Conservation (phyloP, 2,113 vertebrate genomes). For the Symphodus melops region DNA sequence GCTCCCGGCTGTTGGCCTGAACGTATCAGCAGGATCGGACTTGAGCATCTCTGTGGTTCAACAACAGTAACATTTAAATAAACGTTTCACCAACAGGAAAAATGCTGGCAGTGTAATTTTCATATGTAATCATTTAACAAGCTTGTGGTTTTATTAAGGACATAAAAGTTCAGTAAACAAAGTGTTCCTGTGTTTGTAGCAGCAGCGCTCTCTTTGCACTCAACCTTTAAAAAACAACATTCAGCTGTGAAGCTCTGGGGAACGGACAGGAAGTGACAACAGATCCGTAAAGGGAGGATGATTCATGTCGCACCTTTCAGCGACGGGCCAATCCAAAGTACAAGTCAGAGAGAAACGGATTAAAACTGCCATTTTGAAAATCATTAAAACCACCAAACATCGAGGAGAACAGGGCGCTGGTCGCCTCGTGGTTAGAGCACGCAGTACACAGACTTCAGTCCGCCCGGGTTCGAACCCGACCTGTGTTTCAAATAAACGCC, state of each 20-base stretch:
- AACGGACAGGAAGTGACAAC: too few relatives aligned
- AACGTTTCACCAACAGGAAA: conserved; percentile 3
- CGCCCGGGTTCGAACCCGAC: too few relatives aligned
- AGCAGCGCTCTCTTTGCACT: neutral
- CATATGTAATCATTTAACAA: neutral
- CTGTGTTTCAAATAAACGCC: too few relatives aligned
- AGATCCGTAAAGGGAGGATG: neutral
- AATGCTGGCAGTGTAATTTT: neutral
- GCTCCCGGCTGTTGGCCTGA: conserved; percentile 38
- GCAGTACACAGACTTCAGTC: too few relatives aligned
- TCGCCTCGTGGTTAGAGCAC: too few relatives aligned
- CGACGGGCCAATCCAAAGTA: too few relatives aligned
- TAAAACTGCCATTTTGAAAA: too few relatives aligned
- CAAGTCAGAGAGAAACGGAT: too few relatives aligned
- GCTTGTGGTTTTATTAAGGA: neutral
- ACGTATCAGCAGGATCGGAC: conserved; percentile 27
- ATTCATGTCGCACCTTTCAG: too few relatives aligned
- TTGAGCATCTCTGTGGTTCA: conserved; percentile 22
- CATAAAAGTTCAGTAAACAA: neutral
- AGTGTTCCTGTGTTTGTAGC: neutral
- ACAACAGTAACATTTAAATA: neutral
- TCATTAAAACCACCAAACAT: too few relatives aligned
- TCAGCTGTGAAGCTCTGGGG: too few relatives aligned
- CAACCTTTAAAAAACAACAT: neutral
- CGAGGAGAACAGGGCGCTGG: too few relatives aligned